Evolutionary conservation across 2,888 invertebrate species (phyloP).

Genomic region (Agonopterix subpropinquella): DNA sequence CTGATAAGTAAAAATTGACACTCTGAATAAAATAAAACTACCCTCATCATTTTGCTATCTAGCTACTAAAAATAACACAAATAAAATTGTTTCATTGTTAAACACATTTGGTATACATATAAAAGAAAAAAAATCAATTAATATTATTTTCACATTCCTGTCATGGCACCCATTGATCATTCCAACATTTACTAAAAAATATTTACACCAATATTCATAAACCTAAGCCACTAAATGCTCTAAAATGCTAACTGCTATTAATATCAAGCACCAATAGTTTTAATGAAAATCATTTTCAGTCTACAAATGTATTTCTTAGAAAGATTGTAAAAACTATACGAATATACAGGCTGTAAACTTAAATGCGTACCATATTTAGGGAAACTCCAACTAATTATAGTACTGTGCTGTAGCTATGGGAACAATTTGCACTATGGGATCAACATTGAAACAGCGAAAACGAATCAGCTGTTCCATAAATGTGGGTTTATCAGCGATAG

Average conservation of each 20-base stretch:
- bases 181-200: conserved; percentile 29
- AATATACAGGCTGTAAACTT: no score
- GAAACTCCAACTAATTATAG: no score
- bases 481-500: no score
- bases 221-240: conserved; percentile 59
- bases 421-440: no score
- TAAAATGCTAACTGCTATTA: conserved; percentile 59
- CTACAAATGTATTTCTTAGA: neutral
- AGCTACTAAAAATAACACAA: neutral
- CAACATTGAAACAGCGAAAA: no score
- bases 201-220: conserved; percentile 39
- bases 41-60: neutral
- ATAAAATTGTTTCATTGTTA: neutral
- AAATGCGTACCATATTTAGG: no score
- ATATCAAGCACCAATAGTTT: conserved; percentile 51
- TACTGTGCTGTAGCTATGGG: no score
- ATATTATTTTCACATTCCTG: conserved; percentile 19
- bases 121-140: conserved; percentile 8
- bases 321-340: no score
- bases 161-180: conserved; percentile 47
- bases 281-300: conserved; percentile 11
- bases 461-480: no score
- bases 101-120: conserved; percentile 4
- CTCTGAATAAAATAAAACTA: neutral
- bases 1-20: neutral